Conservation (phyloP, 1,140 invertebrate species). For the Atopsyche davidsoni region DNA sequence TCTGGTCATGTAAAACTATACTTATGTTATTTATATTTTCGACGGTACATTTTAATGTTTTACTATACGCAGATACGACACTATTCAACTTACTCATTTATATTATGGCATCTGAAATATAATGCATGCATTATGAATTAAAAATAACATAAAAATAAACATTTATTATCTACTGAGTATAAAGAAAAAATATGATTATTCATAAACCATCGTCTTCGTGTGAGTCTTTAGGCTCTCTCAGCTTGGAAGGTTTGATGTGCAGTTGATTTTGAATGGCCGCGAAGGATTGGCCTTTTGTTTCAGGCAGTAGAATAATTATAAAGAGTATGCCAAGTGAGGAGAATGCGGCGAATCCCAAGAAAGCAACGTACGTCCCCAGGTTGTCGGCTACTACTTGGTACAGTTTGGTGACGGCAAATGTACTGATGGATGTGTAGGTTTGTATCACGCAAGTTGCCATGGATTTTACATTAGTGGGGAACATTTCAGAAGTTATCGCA, state of each 20-base stretch:
- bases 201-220: background rate
- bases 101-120: no score
- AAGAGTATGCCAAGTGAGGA: constrained; percentile 59
- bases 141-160: no score
- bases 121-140: no score
- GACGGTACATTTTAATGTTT: no score
- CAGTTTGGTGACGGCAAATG: constrained; percentile 66
- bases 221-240: background rate
- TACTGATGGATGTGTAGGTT: constrained; percentile 48
- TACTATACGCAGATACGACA: no score
- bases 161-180: no score
- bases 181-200: background rate
- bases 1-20: no score
- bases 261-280: constrained; percentile 46
- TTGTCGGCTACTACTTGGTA: constrained; percentile 59
- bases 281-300: constrained; percentile 77
- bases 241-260: constrained; percentile 21
- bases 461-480: constrained; percentile 64
- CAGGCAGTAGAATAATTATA: constrained; percentile 60
- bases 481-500: constrained; percentile 67
- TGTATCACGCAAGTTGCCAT: constrained; percentile 54
- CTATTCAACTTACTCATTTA: no score
- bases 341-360: constrained; percentile 65
- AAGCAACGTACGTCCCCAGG: constrained; percentile 61
- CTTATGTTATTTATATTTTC: no score